phyloP scores from a whole-genome alignment of 2,113 vertebrate species.

The Dromas ardeola region DNA sequence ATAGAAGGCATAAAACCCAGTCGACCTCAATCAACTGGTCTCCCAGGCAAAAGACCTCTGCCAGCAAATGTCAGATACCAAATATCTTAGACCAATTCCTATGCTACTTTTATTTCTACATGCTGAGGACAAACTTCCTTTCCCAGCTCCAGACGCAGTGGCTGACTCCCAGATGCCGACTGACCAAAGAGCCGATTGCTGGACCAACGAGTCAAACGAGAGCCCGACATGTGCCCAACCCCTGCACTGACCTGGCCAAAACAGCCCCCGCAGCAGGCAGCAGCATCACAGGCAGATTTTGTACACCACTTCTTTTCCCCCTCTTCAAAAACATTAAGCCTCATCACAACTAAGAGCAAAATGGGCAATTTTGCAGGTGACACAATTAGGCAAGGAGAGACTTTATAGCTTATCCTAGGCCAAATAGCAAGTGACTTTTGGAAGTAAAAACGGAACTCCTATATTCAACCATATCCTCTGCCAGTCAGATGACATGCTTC shows the following conservation, averaged over 20 bases:
- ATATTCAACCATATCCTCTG: background rate
- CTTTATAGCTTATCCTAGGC: background rate
- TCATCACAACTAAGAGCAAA: background rate
- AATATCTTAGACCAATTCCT: background rate
- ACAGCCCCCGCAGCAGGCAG: background rate
- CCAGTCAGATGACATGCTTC: background rate
- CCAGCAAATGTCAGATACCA: background rate
- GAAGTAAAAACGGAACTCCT: background rate
- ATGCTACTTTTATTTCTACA: background rate
- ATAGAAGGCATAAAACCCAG: background rate
- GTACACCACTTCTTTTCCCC: background rate
- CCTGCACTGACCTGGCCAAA: background rate
- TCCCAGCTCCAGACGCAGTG: rapidly evolving
- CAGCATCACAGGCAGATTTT: background rate
- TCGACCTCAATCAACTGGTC: background rate
- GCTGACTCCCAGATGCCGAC: background rate
- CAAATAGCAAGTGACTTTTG: background rate
- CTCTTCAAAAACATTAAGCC: background rate
- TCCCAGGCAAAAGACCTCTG: background rate
- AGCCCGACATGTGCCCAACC: rapidly evolving
- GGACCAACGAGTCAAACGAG: rapidly evolving
- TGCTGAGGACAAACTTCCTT: background rate
- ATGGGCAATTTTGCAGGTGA: background rate
- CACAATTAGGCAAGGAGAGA: background rate
- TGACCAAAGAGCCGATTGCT: rapidly evolving